Conservation (phyloP, 1,140 invertebrate genomes). For the Apolygus lucorum region DNA sequence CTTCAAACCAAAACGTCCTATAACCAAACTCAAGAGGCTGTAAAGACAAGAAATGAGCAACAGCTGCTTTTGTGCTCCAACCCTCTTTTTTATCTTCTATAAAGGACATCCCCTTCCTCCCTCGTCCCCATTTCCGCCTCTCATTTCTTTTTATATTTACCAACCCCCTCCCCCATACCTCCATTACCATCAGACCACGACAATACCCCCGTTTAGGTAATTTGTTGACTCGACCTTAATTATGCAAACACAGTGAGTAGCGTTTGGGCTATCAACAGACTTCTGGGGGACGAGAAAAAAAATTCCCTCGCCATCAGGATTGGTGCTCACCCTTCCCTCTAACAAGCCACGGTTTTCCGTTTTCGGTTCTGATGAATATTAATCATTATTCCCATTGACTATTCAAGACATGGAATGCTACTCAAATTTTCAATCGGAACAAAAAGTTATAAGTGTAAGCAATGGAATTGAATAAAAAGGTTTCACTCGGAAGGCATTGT, state of each 20-base stretch:
- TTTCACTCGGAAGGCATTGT: background rate
- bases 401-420: background rate
- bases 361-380: background rate
- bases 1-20: no score
- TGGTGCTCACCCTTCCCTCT: background rate
- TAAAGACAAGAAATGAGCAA: slow-evolving; percentile 17
- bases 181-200: background rate
- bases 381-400: background rate
- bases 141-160: slow-evolving; percentile 17
- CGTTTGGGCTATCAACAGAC: slow-evolving; percentile 8
- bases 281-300: background rate
- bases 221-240: slow-evolving; percentile 20
- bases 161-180: background rate
- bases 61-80: slow-evolving; percentile 7
- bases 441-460: no score
- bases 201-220: slow-evolving; percentile 21
- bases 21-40: no score
- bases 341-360: background rate
- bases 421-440: background rate
- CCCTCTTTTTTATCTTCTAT: slow-evolving; percentile 19
- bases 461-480: no score
- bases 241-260: slow-evolving; percentile 18
- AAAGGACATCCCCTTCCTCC: background rate
- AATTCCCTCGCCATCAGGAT: background rate
- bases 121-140: background rate